Conservation (phyloP, 2,888 invertebrate species). For the Didymodactylos carnosus region DNA sequence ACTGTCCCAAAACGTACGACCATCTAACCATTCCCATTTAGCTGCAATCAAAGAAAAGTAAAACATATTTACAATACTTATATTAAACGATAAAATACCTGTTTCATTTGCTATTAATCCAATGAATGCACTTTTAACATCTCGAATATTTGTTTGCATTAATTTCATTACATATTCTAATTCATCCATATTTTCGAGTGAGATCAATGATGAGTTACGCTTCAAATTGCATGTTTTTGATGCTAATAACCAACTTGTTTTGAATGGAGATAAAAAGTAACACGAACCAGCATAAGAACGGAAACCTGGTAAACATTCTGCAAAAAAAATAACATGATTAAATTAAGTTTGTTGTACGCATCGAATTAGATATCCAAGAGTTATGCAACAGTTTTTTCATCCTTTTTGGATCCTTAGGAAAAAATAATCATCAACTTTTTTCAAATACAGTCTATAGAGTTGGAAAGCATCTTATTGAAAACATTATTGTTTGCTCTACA, state of each 20-base stretch:
- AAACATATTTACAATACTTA: too few species aligned
- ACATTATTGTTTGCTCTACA: too few species aligned
- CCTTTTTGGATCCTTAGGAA: too few species aligned
- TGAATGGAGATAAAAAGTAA: neutral
- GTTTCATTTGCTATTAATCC: neutral
- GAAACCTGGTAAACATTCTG: neutral
- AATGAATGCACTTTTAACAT: neutral
- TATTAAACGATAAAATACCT: too few species aligned
- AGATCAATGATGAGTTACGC: neutral
- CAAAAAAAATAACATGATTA: too few species aligned
- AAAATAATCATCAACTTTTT: too few species aligned
- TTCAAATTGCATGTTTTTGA: neutral
- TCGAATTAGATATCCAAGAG: too few species aligned
- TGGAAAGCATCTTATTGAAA: too few species aligned
- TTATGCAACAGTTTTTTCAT: too few species aligned
- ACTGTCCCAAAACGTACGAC: neutral
- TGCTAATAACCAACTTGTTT: neutral
- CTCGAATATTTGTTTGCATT: neutral
- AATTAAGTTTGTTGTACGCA: too few species aligned
- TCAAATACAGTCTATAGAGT: too few species aligned
- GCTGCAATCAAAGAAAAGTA: too few species aligned
- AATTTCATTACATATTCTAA: neutral
- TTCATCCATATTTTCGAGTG: neutral
- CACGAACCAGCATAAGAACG: neutral
- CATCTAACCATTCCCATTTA: neutral